Percentiles rank a stretch among this genome's conserved stretches.
phyloP scores from a whole-genome alignment of 2,113 vertebrate genomes.

The Lathamus discolor region DNA sequence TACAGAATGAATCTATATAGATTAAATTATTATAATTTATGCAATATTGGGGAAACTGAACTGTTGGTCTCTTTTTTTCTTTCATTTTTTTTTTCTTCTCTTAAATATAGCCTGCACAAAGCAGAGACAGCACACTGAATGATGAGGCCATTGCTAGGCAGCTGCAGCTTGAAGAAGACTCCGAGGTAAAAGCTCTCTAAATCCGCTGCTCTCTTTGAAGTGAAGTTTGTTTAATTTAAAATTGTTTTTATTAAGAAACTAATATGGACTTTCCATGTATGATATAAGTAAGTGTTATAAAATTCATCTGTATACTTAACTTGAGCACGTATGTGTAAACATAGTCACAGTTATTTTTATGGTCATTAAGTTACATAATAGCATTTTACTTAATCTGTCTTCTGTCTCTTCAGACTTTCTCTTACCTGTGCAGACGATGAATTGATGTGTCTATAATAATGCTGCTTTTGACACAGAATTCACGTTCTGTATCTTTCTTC shows the following conservation, averaged over 20 bases:
- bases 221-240: background rate
- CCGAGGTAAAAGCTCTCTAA: slow-evolving; percentile 78
- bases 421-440: background rate
- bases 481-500: background rate
- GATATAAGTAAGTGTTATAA: background rate
- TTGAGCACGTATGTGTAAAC: background rate
- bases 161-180: slow-evolving; percentile 89
- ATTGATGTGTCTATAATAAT: background rate
- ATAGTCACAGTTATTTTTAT: background rate
- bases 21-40: background rate
- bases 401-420: background rate
- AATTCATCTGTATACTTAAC: background rate
- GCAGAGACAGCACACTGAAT: slow-evolving; percentile 70
- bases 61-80: background rate
- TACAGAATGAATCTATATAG: background rate
- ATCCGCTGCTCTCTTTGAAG: background rate
- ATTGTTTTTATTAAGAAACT: background rate
- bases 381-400: background rate
- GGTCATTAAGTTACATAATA: background rate
- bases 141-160: slow-evolving; percentile 89
- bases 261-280: background rate
- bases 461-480: background rate
- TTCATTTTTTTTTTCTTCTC: background rate
- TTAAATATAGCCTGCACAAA: slow-evolving; percentile 74
- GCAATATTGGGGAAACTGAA: background rate